A percentile compares a stretch with the other conserved stretches of the same genome.
Evolutionary conservation across 2,113 vertebrate genomes (phyloP).

Genomic region (Potamarius usumacintae): DNA sequence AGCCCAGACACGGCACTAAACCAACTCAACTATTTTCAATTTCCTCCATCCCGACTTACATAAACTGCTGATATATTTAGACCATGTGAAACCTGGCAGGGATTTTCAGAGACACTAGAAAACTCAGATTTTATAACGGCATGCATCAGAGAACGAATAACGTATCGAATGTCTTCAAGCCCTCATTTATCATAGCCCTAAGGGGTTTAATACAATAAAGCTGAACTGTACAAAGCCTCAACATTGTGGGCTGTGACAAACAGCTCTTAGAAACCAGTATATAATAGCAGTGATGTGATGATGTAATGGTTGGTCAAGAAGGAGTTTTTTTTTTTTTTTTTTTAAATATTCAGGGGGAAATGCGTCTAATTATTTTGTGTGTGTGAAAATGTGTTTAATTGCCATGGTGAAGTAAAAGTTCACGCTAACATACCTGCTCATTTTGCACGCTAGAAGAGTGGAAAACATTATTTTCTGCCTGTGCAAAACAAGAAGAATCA

Average conservation of each 20-base stretch:
- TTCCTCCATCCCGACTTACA: conserved; percentile 24
- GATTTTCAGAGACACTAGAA: conserved; percentile 15
- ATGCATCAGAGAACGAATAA: conserved; percentile 7
- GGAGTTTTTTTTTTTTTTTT: background rate
- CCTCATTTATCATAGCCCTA: background rate
- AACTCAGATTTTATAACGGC: conserved; percentile 3
- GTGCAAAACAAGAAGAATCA: background rate
- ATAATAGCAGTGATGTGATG: background rate
- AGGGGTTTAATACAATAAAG: conserved; percentile 25
- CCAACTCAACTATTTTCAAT: conserved; percentile 25
- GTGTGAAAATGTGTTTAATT: background rate
- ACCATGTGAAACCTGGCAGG: conserved; percentile 28
- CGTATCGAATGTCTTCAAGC: background rate
- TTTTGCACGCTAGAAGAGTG: background rate
- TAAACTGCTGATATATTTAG: conserved; percentile 32
- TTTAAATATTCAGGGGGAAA: background rate
- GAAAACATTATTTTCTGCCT: background rate
- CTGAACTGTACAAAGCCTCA: background rate
- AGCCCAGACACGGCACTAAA: conserved; percentile 18
- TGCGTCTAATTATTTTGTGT: background rate
- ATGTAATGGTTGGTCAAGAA: background rate
- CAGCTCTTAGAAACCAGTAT: background rate
- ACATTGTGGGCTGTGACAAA: background rate
- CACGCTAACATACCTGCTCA: too few relatives aligned
- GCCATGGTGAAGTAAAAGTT: background rate